These are phyloP conservation scores for Aphrocallistes beatrix DNA, from an alignment of 37 sponge, comb jelly and placozoan genomes.

Conservation along the genomic window DNA sequence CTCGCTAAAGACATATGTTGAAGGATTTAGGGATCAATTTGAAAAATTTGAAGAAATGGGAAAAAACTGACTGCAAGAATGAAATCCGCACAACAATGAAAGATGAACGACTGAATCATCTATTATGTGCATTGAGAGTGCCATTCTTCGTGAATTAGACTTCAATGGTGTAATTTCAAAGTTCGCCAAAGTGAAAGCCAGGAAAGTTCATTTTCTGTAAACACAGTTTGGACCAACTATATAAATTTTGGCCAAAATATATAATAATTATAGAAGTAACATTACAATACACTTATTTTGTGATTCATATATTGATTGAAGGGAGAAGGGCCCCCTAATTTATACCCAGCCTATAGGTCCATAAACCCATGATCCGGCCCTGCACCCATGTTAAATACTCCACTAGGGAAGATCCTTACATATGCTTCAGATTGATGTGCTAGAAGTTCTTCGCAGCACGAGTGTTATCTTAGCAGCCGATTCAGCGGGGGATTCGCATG, in stretches of 20 bases:
- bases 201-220: not conserved
- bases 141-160: slow-evolving; percentile 13
- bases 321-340: slow-evolving; percentile 4
- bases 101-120: slow-evolving; percentile 12
- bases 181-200: slow-evolving; percentile 17
- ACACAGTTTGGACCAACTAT: not conserved
- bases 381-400: not conserved
- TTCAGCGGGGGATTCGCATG: too few species aligned
- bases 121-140: not conserved
- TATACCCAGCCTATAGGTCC: not conserved
- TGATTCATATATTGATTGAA: slow-evolving; percentile 5
- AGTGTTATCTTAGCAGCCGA: too few species aligned
- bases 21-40: not conserved
- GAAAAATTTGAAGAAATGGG: too few species aligned
- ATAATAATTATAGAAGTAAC: not conserved
- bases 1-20: slow-evolving; percentile 10
- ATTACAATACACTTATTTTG: slow-evolving; percentile 15
- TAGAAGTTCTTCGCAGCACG: too few species aligned
- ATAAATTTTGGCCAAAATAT: too few species aligned
- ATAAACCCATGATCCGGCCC: slow-evolving; percentile 8
- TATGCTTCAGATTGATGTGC: too few species aligned
- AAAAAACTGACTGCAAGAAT: not conserved
- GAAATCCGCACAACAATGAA: slow-evolving; percentile 16
- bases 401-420: too few species aligned
- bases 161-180: not conserved